Evolutionary conservation across 2,797 vertebrate genomes (phyloP).

Genomic region (Okamejei kenojei): DNA sequence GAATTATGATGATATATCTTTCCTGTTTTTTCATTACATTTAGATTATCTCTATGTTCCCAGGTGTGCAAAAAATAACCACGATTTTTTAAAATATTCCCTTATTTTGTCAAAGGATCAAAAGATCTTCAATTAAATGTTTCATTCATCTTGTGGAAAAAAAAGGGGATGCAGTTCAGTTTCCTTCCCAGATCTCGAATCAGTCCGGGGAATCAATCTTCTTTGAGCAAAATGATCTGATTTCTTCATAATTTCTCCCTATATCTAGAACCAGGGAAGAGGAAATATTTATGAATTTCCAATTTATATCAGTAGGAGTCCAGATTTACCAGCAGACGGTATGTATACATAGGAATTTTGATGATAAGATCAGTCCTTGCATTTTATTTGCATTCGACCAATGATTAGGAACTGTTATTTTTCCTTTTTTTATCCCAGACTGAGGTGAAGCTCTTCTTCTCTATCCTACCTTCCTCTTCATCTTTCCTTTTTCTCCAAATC

Average conservation of each 20-base stretch:
- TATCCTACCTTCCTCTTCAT: background rate
- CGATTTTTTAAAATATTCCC: background rate
- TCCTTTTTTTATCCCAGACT: background rate
- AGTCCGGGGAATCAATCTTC: too few species aligned
- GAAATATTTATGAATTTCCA: background rate
- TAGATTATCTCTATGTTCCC: background rate
- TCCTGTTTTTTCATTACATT: background rate
- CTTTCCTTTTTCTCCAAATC: too few species aligned
- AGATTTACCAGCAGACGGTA: background rate
- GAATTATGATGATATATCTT: constrained; percentile 2
- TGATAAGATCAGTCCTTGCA: background rate
- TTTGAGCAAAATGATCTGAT: background rate
- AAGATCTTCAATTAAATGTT: constrained; percentile 3
- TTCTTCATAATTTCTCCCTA: background rate
- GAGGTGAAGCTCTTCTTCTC: background rate
- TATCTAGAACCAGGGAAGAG: background rate
- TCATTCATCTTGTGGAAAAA: too few species aligned
- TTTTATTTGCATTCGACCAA: too few species aligned
- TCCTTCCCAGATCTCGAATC: background rate
- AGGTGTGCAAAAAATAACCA: background rate
- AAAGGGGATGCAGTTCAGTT: too few species aligned
- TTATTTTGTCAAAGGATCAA: background rate
- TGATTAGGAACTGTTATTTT: background rate
- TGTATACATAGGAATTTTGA: too few species aligned
- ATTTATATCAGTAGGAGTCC: background rate